Evolutionary conservation across 2,113 vertebrate genomes (phyloP).

Genomic region (Brachionichthys hirsutus): DNA sequence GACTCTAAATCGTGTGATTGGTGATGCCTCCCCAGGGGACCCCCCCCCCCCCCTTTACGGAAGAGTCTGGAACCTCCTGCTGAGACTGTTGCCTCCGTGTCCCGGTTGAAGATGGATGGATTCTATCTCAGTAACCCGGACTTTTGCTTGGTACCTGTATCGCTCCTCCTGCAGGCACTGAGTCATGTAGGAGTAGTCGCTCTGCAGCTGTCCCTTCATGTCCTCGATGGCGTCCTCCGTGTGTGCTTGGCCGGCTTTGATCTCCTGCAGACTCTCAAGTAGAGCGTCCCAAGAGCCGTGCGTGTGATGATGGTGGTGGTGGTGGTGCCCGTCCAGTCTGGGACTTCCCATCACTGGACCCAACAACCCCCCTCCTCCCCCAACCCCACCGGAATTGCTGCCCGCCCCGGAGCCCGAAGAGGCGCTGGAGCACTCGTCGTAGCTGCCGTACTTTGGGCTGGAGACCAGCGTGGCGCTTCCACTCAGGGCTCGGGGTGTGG

Average conservation of each 20-base stretch:
- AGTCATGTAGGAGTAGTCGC: constrained; percentile 97
- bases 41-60: no score
- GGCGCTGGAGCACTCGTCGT: constrained; percentile 94
- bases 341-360: constrained; percentile 85
- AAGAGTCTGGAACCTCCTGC: no score
- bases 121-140: no score
- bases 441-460: constrained; percentile 96
- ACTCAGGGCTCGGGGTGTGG: constrained; percentile 84
- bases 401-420: constrained; percentile 87
- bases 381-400: constrained; percentile 87
- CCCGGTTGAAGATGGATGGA: no score
- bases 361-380: constrained; percentile 68
- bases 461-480: constrained; percentile 95
- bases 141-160: constrained; percentile 70
- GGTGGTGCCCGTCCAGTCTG: constrained; percentile 86
- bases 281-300: constrained; percentile 88
- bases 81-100: no score
- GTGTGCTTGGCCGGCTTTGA: constrained; percentile 91
- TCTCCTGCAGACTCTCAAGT: constrained; percentile 92
- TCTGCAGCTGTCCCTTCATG: constrained; percentile 92
- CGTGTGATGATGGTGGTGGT: constrained; percentile 79
- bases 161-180: constrained; percentile 96
- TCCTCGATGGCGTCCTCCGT: constrained; percentile 96
- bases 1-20: no score
- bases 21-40: no score